Evolutionary conservation across 2,113 vertebrate species (phyloP).

Genomic region (Psilopsiagon aurifrons): DNA sequence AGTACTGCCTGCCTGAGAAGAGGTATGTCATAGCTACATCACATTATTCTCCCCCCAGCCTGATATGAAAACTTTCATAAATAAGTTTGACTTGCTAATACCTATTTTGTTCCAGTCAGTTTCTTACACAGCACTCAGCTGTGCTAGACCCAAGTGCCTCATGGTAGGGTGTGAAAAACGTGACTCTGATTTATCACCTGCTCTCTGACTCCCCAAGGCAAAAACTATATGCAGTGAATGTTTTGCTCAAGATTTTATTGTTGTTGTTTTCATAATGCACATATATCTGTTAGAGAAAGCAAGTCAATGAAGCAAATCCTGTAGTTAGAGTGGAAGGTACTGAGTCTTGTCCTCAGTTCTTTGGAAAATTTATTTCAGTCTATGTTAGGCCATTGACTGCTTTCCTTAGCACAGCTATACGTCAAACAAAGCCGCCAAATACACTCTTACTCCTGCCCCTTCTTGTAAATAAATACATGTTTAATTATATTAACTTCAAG

Average conservation of each 20-base stretch:
- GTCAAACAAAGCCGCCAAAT: neutral
- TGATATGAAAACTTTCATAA: neutral
- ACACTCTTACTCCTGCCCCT: neutral
- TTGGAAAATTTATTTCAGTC: neutral
- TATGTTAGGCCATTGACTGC: neutral
- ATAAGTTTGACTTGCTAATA: neutral
- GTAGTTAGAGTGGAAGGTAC: neutral
- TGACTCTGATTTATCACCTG: neutral
- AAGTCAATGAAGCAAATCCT: neutral
- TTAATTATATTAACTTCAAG: conserved; percentile 28
- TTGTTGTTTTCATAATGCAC: neutral
- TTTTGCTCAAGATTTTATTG: neutral
- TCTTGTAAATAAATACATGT: neutral
- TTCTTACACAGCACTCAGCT: neutral
- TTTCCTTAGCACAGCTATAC: neutral
- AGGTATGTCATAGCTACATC: neutral
- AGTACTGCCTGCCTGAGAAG: neutral
- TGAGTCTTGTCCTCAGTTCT: neutral
- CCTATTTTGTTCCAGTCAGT: neutral
- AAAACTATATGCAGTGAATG: fast-evolving
- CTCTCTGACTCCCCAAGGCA: neutral
- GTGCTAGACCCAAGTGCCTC: neutral
- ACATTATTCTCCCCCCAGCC: neutral
- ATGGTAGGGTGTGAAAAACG: neutral
- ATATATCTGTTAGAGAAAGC: neutral